Evolutionary conservation across 2,888 invertebrate species (phyloP).

Genomic region (Tinea pellionella): DNA sequence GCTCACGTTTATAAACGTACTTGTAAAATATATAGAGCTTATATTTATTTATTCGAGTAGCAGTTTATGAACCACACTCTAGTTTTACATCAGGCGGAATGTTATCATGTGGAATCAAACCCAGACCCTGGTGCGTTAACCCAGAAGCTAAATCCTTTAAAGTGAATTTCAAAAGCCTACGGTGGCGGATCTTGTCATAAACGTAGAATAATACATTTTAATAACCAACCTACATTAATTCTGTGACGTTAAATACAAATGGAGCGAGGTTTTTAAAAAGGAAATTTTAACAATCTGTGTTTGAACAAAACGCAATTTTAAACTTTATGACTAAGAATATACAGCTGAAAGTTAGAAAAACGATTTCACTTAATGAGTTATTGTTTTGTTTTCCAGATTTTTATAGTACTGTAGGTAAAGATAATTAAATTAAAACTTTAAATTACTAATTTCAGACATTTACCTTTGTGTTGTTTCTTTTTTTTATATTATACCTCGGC

Average conservation of each 20-base stretch:
- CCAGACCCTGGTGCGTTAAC: too few species aligned
- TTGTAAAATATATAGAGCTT: too few species aligned
- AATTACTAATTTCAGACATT: background rate
- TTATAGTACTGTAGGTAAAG: too few species aligned
- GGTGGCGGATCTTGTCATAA: background rate
- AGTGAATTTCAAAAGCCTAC: too few species aligned
- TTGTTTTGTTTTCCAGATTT: background rate
- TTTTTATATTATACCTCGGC: too few species aligned
- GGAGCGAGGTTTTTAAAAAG: background rate
- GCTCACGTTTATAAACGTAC: too few species aligned
- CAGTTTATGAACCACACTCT: too few species aligned
- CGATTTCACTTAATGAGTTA: background rate
- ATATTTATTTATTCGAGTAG: too few species aligned
- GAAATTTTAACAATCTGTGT: background rate
- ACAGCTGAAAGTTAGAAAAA: background rate
- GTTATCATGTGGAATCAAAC: too few species aligned
- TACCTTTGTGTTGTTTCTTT: too few species aligned
- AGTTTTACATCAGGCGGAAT: too few species aligned
- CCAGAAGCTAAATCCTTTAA: too few species aligned
- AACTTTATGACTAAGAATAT: background rate
- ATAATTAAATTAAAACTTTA: background rate
- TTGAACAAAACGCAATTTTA: background rate
- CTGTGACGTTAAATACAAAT: background rate
- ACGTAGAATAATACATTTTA: background rate
- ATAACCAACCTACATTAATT: constrained; percentile 1